Base-by-base conservation (phyloP, 2,113 vertebrate genomes). In the Calyptomena viridis region DNA sequence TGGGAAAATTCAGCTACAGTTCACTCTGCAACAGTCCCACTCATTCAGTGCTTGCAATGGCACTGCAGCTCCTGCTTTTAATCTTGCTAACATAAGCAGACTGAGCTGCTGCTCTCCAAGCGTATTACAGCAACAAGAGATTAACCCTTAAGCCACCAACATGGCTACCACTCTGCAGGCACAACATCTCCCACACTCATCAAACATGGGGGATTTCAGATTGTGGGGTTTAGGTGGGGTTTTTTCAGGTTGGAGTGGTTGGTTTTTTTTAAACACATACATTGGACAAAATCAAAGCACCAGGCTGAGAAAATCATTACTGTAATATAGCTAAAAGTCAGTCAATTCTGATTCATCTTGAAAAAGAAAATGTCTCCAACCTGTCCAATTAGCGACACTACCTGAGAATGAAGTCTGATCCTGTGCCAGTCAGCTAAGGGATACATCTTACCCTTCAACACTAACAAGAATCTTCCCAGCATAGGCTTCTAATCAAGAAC, bases 1-100 rank as follows among this genome's bases (percentile, higher is more conserved):
- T 93, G 92, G 91, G 84, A 95, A 95, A 97, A 96, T 97, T 97
- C 96, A 96, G 97, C 94, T 95, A 96, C 97, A 95, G 97, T 96
- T 97, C 96, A 63, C 97, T 97, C 97, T 93, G 94, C 92, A 95
- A 97, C 95, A 85, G 90, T 96, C 98, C 96, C 95, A 94, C 97
- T 97, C 97, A 95, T 97, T 98, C 93, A 84, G 95, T 95, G 95
- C 96, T 97, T 96, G 96, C 97, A 97, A 96, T 93, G 84, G 95
- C 97, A 98, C 98, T 98, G 98, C 98, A 98, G 98, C 98, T 98
- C 98, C 98, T 98, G 97, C 98, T 97, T 97, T 98, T 99, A 98
- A 98, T 98, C 98, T 97, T 96, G 98, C 98, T 98, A 98, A 97
- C 98, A 97, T 97, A 98, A 97, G 98, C 98, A 98, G 98, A 97